Base-by-base conservation (phyloP, 1,140 invertebrate species). In the Kradibia gibbosae region DNA sequence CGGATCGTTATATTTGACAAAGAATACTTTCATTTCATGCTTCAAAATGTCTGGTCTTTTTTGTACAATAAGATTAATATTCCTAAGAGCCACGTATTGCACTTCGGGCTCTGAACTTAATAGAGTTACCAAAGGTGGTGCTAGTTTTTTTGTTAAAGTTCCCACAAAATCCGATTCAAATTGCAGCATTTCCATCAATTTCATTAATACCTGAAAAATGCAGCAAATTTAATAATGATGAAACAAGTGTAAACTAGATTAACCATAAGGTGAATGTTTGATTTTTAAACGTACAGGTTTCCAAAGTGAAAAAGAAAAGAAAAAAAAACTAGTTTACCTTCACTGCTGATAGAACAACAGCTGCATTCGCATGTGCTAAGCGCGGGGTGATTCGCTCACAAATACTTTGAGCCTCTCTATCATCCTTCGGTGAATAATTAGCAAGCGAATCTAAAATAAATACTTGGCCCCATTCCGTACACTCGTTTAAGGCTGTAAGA, bases 11-110 rank as follows among this genome's bases (percentile, higher is more conserved):
- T 99, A 99, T 88, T 99, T 99, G 22, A 99, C 99, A 90, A 99
- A 99, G 92, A 99, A 99, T 80, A 95, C 99, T 93, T 99, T 99
- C 98, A 99, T 99, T 92, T 99, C 99, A 87, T 99, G 98, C 89
- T 99, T 99, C n/a, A 99, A 91, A 84, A 99, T 99, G 83, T 99
- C 99, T 0, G 98, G 97, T 76, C 99, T 94, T 90, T 99, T 99
- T 91, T 99, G 99, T 28, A 99, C 99, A 85, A 99, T 99, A 2
- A 99, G 93, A 92, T 99, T 99, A 85, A 99, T 99, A 89, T 99
- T 99, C 81, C 99, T 91, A 50, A 99, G 92, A 3, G 99, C 99
- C 17, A 99, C 99, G 89, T 99, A 99, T 91, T 99, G 99, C 71
- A 99, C 96, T 92, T 99, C 99, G 10, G 99, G 98, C 91, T 99